Percentiles rank a stretch among this genome's conserved stretches.
Conservation (phyloP, 2,797 vertebrate species). For the Danio kyathit region DNA sequence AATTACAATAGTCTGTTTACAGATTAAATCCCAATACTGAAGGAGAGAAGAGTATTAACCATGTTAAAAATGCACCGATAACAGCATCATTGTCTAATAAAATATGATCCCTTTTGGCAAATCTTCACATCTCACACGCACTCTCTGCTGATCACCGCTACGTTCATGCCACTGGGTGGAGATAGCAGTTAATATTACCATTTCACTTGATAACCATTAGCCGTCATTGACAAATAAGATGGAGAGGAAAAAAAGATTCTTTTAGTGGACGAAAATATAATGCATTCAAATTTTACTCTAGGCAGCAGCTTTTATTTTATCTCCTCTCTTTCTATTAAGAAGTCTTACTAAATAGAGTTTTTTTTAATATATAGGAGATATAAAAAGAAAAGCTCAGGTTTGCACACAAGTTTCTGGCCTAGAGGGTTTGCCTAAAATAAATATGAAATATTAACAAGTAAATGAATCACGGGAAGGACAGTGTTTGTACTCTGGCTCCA, state of each 20-base stretch:
- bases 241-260: constrained; percentile 7
- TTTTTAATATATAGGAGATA: constrained; percentile 52
- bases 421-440: constrained; percentile 74
- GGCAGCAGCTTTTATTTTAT: constrained; percentile 5
- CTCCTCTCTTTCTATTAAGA: constrained; percentile 33
- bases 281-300: constrained; percentile 38
- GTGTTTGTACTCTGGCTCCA: constrained; percentile 75
- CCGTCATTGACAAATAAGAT: constrained; percentile 27
- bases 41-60: constrained; percentile 76
- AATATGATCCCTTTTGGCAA: constrained; percentile 76
- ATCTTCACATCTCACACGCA: constrained; percentile 75
- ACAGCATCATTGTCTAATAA: constrained; percentile 70
- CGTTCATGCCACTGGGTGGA: constrained; percentile 81
- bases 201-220: constrained; percentile 59
- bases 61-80: constrained; percentile 68
- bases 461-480: constrained; percentile 78
- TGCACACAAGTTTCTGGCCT: constrained; percentile 70
- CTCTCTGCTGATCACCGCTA: constrained; percentile 75
- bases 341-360: constrained; percentile 56
- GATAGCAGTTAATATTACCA: constrained; percentile 81
- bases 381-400: constrained; percentile 59
- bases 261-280: constrained; percentile 26
- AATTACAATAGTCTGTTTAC: constrained; percentile 63
- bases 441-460: constrained; percentile 80
- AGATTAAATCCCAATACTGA: constrained; percentile 72